Conservation (phyloP, 2,888 invertebrate species). For the Drosophila nigricruria region DNA sequence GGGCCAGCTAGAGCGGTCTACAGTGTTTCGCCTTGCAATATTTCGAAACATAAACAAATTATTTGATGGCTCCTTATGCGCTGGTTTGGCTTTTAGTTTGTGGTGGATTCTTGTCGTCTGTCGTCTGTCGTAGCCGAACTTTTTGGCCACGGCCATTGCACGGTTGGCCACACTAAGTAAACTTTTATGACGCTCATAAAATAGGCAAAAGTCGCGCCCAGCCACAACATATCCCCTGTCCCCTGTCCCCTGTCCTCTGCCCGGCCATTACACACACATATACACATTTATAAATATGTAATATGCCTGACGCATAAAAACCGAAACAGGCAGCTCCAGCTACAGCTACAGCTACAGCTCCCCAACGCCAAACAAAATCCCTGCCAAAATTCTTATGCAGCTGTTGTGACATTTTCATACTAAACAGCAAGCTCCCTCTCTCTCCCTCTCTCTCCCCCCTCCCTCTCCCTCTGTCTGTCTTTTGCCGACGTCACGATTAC, state of each 20-base stretch:
- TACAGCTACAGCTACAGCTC: constrained; percentile 8
- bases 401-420: constrained; percentile 80
- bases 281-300: constrained; percentile 51
- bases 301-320: constrained; percentile 69
- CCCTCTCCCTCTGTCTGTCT: not conserved
- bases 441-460: constrained; percentile 1
- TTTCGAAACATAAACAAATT: constrained; percentile 78
- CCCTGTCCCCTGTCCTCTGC: not conserved
- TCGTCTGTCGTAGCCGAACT: constrained; percentile 15
- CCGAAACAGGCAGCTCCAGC: constrained; percentile 41
- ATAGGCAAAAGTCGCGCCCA: constrained; percentile 72
- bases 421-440: constrained; percentile 55
- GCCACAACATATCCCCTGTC: constrained; percentile 10
- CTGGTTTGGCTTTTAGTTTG: constrained; percentile 43
- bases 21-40: constrained; percentile 32
- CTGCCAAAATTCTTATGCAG: constrained; percentile 71
- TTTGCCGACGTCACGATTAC: constrained; percentile 5
- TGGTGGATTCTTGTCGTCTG: constrained; percentile 9
- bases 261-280: constrained; percentile 20
- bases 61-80: constrained; percentile 71
- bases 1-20: no score
- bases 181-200: constrained; percentile 76
- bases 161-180: constrained; percentile 72
- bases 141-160: constrained; percentile 50
- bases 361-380: constrained; percentile 53